These are phyloP conservation scores for Hedychridium roseum DNA, from an alignment of 2,888 invertebrate species.

Conservation along the genomic window DNA sequence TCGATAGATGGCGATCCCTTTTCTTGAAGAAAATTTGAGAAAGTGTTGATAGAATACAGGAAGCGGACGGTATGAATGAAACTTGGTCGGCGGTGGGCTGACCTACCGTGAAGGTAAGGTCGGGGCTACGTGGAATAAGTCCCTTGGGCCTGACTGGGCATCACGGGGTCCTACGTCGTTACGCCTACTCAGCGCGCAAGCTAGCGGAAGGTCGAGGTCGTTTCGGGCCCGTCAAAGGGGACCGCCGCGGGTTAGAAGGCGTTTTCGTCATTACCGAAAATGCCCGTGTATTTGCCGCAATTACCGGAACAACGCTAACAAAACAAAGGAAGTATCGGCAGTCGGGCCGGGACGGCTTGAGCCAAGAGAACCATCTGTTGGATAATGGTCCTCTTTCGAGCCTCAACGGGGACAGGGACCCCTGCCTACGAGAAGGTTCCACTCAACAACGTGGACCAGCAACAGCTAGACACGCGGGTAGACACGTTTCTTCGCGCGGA, in stretches of 20 bases:
- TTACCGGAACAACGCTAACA: constrained; percentile 60
- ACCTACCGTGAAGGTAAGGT: constrained; percentile 22
- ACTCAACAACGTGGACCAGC: no score
- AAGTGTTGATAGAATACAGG: no score
- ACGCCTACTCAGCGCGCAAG: no score
- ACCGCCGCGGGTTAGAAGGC: constrained; percentile 40
- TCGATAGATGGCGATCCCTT: no score
- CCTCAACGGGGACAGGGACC: constrained; percentile 32
- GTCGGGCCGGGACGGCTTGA: constrained; percentile 34
- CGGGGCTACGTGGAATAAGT: constrained; percentile 26
- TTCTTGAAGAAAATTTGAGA: no score
- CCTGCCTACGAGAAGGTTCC: no score
- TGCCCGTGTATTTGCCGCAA: constrained; percentile 57
- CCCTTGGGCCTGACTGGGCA: constrained; percentile 32
- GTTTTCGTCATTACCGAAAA: constrained; percentile 54
- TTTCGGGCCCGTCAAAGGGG: constrained; percentile 51
- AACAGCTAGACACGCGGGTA: no score
- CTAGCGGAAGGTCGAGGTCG: constrained; percentile 51
- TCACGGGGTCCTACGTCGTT: no score
- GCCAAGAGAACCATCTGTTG: constrained; percentile 58
- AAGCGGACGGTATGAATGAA: background rate
- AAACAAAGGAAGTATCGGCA: no score
- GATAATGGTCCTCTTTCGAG: constrained; percentile 47
- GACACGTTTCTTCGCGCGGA: constrained; percentile 32
- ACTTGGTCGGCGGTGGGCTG: background rate